These are phyloP conservation scores for Conus betulinus DNA, from an alignment of 1,140 invertebrate species.

Conservation along the genomic window DNA sequence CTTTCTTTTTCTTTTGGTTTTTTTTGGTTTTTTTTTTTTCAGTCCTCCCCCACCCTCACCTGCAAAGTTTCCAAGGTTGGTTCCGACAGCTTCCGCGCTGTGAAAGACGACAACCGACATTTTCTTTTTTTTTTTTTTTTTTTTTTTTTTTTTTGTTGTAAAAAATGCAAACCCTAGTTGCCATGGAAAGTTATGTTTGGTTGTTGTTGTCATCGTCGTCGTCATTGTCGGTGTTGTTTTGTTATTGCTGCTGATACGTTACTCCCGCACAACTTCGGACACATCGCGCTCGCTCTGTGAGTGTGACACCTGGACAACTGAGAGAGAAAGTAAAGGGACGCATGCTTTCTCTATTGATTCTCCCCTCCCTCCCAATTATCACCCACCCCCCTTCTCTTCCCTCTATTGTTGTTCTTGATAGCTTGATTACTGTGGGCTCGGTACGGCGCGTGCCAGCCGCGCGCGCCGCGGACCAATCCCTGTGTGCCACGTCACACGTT, in stretches of 20 bases:
- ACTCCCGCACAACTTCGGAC: no score
- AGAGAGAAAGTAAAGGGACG: not conserved
- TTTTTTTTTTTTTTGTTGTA: no score
- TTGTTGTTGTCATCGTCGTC: no score
- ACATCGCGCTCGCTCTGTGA: not conserved
- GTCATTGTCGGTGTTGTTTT: no score
- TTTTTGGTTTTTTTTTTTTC: not conserved
- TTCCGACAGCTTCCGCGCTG: no score
- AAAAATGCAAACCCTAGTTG: no score
- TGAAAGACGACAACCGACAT: no score
- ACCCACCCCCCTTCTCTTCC: not conserved
- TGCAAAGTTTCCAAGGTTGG: not conserved
- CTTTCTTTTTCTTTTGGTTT: not conserved
- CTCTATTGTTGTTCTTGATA: slow-evolving; percentile 22
- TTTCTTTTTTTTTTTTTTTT: no score
- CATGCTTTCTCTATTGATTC: not conserved
- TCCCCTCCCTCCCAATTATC: not conserved
- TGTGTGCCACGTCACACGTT: slow-evolving; percentile 19
- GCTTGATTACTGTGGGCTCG: slow-evolving; percentile 1
- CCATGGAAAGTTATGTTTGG: no score
- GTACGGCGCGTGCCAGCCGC: slow-evolving; percentile 23
- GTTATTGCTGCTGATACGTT: no score
- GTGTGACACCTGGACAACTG: slow-evolving; percentile 3
- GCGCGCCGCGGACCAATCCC: slow-evolving; percentile 1
- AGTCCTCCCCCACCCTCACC: not conserved